Percentiles rank a stretch among this genome's conserved stretches.
Conservation (phyloP, 2,113 vertebrate genomes). For the Hyaena hyaena region DNA sequence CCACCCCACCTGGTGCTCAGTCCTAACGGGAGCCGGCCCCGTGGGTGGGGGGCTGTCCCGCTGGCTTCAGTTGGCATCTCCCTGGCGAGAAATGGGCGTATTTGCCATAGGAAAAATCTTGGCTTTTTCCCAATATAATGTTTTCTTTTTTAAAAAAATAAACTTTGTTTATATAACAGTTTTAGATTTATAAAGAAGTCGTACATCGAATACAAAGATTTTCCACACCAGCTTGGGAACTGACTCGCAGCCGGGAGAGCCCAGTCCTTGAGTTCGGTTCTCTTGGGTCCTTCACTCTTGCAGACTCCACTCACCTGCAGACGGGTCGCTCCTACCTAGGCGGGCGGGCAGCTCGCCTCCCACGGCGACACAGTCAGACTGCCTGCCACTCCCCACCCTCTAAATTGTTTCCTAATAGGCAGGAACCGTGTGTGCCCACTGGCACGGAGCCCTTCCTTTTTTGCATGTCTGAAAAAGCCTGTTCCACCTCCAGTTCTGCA, state of each 20-base stretch:
- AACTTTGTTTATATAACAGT: not conserved
- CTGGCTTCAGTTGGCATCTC: not conserved
- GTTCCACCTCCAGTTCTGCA: not conserved
- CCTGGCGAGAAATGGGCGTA: not conserved
- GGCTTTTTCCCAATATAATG: not conserved
- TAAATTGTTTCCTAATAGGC: not conserved
- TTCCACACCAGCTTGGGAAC: not conserved
- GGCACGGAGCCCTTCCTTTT: not conserved
- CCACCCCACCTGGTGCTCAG: no score
- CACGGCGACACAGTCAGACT: not conserved
- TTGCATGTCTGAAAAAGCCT: not conserved
- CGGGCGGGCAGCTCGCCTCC: not conserved
- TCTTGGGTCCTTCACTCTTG: not conserved
- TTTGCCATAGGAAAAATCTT: not conserved
- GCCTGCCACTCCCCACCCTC: not conserved
- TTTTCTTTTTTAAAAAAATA: not conserved
- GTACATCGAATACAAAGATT: not conserved
- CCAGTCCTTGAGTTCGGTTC: not conserved
- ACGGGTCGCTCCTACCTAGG: not conserved
- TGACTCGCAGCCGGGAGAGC: no score
- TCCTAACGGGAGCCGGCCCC: not conserved
- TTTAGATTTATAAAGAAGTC: not conserved
- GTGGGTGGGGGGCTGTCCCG: rapidly evolving
- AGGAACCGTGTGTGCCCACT: not conserved
- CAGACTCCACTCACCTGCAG: not conserved